Conservation (phyloP, 2,797 vertebrate genomes). For the Buphagus erythrorhynchus region DNA sequence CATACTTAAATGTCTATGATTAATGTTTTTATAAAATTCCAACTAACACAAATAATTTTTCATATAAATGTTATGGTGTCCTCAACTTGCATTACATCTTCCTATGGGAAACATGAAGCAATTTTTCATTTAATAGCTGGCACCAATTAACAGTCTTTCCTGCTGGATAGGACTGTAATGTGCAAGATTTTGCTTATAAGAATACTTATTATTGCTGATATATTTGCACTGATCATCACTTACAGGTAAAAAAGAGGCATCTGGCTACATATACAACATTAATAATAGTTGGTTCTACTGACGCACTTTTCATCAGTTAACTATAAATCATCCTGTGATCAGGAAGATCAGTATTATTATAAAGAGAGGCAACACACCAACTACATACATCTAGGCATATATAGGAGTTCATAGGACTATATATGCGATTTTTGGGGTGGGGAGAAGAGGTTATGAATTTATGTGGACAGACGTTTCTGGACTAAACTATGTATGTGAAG, state of each 20-base stretch:
- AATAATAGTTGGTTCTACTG: background rate
- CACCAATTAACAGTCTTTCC: background rate
- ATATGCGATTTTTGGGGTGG: accelerated
- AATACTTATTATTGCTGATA: background rate
- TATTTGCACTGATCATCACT: accelerated
- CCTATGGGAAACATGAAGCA: background rate
- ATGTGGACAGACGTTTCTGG: background rate
- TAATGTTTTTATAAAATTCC: background rate
- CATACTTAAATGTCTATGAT: background rate
- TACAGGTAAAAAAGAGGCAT: background rate
- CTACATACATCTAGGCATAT: background rate
- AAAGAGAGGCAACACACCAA: background rate
- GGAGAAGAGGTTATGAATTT: background rate
- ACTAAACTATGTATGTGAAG: background rate
- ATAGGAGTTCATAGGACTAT: background rate
- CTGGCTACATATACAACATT: background rate
- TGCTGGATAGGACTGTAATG: background rate
- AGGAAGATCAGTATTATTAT: background rate
- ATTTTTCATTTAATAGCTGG: background rate
- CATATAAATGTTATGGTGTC: too few species aligned
- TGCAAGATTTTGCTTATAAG: background rate
- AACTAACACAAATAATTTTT: accelerated
- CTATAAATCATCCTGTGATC: background rate
- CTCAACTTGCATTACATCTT: background rate
- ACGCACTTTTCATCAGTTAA: background rate